Evolutionary conservation across 2,888 invertebrate species (phyloP), one percentile per base, ranked within the genome.

Genomic region (Serrognathus titanus): DNA sequence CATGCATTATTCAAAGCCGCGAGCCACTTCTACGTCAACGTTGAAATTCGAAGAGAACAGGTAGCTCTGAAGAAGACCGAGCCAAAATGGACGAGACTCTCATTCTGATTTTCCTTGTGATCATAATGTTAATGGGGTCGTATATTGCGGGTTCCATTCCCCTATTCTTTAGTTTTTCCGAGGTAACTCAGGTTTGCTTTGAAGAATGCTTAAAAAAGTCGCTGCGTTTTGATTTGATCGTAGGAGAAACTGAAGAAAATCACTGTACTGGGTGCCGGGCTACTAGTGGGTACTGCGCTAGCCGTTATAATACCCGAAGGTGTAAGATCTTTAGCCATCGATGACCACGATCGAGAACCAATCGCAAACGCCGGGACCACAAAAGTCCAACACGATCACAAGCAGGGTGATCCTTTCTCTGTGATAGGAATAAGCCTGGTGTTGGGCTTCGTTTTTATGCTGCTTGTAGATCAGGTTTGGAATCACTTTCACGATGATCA

Each of bases 291-390:
- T 1, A 98, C 99, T 31, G 97, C 99, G 0, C 78, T 99, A 36
- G 92, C 96, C 4, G 98, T 99, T 0, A 99, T 99, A 53, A 97
- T 99, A 66, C 99, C 99, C 0, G 99, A 99, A 80, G 99, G 99
- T 5, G 92, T 99, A n/a, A 83, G 95, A 57, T 87, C 93, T 0
- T 74, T 94, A 49, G 81, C 72, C 60, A 69, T 69, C 62, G 75
- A 72, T 7, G 40, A 6, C 16, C 48, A 58, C 41, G 37, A 51
- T 1, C 60, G 60, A 10, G 54, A 57, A 38, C 58, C 49, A 2
- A 74, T 71, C 0, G 74, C 73, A 0, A 74, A 40, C 0, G 12
- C 35, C 5, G 31, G 43, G 3, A 31, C 43, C 13, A 48, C 39
- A 9, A 47, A 79, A 73, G 0, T 79, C 72, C 64, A 80, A 76